Conservation (phyloP, 2,888 invertebrate species). For the Drosophila leonis region DNA sequence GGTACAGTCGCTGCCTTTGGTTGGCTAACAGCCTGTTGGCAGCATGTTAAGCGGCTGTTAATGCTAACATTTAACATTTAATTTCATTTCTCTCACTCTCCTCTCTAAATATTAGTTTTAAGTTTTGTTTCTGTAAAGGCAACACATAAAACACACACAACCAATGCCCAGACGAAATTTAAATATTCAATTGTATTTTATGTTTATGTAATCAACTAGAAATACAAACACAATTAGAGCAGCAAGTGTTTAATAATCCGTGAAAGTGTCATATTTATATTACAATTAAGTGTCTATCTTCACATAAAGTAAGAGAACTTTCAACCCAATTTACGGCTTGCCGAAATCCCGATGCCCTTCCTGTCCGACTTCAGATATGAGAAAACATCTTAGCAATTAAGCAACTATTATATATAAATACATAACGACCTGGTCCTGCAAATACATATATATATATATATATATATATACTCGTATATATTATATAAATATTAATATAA, state of each 20-base stretch:
- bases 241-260: conserved; percentile 66
- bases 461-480: no score
- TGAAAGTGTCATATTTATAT: conserved; percentile 30
- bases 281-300: conserved; percentile 28
- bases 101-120: conserved; percentile 26
- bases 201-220: conserved; percentile 38
- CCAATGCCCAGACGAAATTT: conserved; percentile 5
- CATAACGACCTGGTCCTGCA: not conserved
- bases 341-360: conserved; percentile 21
- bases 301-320: conserved; percentile 21
- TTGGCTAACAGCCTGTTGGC: conserved; percentile 40
- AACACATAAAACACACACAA: conserved; percentile 20
- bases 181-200: conserved; percentile 38
- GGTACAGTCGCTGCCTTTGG: conserved; percentile 86
- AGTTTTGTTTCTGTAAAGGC: conserved; percentile 35
- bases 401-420: conserved; percentile 1
- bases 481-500: not conserved
- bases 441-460: not conserved
- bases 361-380: not conserved
- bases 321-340: conserved; percentile 13
- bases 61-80: conserved; percentile 1
- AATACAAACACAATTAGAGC: conserved; percentile 73
- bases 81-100: not conserved
- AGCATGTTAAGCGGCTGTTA: conserved; percentile 40
- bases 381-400: conserved; percentile 3